Evolutionary conservation across 2,113 vertebrate species (phyloP), one percentile per base, ranked within the genome.

Genomic region (Nymphicus hollandicus): DNA sequence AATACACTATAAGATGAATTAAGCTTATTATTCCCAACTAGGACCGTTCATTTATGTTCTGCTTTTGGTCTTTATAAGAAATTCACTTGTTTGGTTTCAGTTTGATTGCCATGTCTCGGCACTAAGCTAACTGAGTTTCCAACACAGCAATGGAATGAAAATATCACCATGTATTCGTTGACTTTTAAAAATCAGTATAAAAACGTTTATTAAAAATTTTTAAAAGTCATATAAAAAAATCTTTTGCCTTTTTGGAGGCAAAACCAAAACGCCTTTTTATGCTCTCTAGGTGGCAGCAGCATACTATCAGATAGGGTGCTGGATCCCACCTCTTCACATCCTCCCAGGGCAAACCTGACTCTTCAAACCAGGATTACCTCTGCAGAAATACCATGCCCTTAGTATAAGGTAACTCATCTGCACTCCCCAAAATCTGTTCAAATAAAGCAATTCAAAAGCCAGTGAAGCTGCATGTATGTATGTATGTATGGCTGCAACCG

Each of bases 201-300:
- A 96, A 94, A 4, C 64, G 58, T 97, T 96, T 95, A 96, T 96
- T 96, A 85, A 84, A 61, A 19, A 82, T 81, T 89, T 74, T n/a
- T 35, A 20, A 74, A 74, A 74, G 35, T 86, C 43, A 44, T 82
- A 63, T 86, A 92, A 91, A 94, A 85, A 91, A 81, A 60, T 24
- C 41, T 6, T 24, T 68, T 79, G 86, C 77, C 73, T 72, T 82
- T 94, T 95, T 35, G 44, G 37, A 93, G 88, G 84, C 88, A 96
- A 92, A 88, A 4, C 28, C 37, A 49, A 71, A 85, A 41, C 0
- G 3, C 60, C 52, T 50, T 66, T 58, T 43, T 56, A 44, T 7
- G n/a, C 7, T 50, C 96, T 7, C 28, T 87, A 96, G 96, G 49
- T 94, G 96, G 96, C 96, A 96, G 96, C 95, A 97, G 94, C 86